Evolutionary conservation across 1,140 invertebrate genomes (phyloP).

Genomic region (Drosophila bocqueti): DNA sequence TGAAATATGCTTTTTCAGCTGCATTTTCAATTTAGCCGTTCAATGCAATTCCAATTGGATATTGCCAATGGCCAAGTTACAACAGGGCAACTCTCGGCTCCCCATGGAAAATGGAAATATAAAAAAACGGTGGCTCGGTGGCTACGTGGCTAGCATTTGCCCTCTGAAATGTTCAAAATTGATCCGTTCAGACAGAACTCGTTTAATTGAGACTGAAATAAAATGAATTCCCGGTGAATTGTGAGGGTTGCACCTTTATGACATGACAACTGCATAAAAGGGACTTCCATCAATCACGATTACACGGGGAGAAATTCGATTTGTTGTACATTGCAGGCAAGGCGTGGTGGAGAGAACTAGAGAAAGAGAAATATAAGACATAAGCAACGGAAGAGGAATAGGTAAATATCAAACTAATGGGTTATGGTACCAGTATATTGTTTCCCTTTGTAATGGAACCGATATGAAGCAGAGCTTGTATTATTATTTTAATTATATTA

Average conservation of each 20-base stretch:
- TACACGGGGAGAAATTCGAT: conserved; percentile 5
- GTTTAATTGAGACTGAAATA: conserved; percentile 53
- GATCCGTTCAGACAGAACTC: conserved; percentile 37
- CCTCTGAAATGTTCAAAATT: conserved; percentile 30
- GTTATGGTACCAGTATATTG: no score
- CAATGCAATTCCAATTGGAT: conserved; percentile 80
- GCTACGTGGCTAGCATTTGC: not conserved
- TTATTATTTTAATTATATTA: no score
- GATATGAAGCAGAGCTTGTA: no score
- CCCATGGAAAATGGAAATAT: conserved; percentile 14
- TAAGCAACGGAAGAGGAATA: not conserved
- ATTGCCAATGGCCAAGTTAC: conserved; percentile 64
- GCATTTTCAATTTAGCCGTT: conserved; percentile 79
- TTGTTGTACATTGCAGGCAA: not conserved
- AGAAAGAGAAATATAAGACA: not conserved
- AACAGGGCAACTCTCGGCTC: conserved; percentile 22
- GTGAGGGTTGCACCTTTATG: conserved; percentile 16
- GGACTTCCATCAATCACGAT: conserved; percentile 8
- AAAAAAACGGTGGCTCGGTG: conserved; percentile 11
- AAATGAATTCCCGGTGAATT: conserved; percentile 50
- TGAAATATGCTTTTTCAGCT: conserved; percentile 81
- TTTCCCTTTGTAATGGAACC: not conserved
- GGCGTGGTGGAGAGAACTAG: not conserved
- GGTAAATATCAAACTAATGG: not conserved
- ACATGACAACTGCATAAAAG: conserved; percentile 42